Evolutionary conservation across 1,140 invertebrate genomes (phyloP), one percentile per base, ranked within the genome.

Genomic region (Temnothorax curvispinosus): DNA sequence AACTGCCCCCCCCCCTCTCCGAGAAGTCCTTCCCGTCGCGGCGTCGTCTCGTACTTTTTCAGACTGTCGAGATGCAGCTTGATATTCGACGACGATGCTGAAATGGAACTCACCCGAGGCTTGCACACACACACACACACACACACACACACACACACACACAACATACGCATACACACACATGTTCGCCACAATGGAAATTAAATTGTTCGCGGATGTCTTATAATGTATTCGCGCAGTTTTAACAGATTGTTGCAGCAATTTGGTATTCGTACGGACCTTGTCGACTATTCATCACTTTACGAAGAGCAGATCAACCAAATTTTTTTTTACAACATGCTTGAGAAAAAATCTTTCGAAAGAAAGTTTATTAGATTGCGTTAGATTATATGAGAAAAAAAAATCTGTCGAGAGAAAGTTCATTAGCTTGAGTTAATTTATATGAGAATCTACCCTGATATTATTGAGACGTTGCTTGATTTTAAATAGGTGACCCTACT

Each of bases 61-160:
- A 72, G 88, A 75, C 50, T 50, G 84, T 89, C 62, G 38, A 60
- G 71, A 87, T 85, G n/a, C 35, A 65, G 11, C 9, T 8, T 18
- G 27, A 2, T 60, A 2, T 60, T 44, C 13, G n/a, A 7, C 50
- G 27, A 32, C 27, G n/a, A 58, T 58, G 35, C n/a, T 18, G 32
- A 41, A 58, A 41, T 75, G 13, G 38, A 38, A 9, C 3, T 75
- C 52, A 15, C 32, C n/a, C 32, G 62, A 65, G 11, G 8, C 15
- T 4, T 54, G 52, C 21, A 47, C 11, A 21, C 41, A 15, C 11
- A 15, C 11, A 18, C 3, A 58, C 27, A 1, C 27, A 27, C 27
- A 27, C 21, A 27, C 41, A 15, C 11, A 15, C 11, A 18, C 3
- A 58, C n/a, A n/a, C 3, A 58, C 27, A 1, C 27, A 27, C 27